Evolutionary conservation across 2,113 vertebrate genomes (phyloP).

Genomic region (Sylvilagus bachmani): DNA sequence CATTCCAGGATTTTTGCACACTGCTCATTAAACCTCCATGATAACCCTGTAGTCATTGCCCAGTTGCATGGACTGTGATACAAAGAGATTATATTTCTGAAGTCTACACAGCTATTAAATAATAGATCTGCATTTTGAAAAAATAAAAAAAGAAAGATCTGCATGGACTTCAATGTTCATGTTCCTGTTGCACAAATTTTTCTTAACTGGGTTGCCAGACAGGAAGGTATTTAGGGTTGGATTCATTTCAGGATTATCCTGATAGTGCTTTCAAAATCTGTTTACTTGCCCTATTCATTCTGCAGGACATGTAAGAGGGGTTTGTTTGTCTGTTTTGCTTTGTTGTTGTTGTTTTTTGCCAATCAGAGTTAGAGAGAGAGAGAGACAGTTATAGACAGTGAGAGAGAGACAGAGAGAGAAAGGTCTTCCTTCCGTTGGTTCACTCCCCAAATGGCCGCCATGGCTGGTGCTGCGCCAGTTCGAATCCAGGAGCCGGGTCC

Average conservation of each 20-base stretch:
- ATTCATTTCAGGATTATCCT: not conserved
- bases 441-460: no score
- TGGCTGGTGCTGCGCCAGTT: no score
- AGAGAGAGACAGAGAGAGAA: no score
- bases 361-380: no score
- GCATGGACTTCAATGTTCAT: not conserved
- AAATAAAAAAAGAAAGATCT: not conserved
- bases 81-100: slow-evolving; percentile 14
- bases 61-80: not conserved
- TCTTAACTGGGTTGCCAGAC: not conserved
- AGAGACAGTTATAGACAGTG: no score
- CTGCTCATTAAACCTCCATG: not conserved
- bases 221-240: not conserved
- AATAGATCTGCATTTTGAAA: not conserved
- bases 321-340: no score
- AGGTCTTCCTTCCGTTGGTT: no score
- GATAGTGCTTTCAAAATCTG: not conserved
- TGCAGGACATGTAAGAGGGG: not conserved
- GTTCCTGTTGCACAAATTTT: not conserved
- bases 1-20: not conserved
- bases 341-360: no score
- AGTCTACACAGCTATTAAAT: not conserved
- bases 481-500: no score
- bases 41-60: not conserved
- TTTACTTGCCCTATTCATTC: not conserved